Conservation (phyloP, 2,888 invertebrate genomes). For the Plagodis dolabraria region DNA sequence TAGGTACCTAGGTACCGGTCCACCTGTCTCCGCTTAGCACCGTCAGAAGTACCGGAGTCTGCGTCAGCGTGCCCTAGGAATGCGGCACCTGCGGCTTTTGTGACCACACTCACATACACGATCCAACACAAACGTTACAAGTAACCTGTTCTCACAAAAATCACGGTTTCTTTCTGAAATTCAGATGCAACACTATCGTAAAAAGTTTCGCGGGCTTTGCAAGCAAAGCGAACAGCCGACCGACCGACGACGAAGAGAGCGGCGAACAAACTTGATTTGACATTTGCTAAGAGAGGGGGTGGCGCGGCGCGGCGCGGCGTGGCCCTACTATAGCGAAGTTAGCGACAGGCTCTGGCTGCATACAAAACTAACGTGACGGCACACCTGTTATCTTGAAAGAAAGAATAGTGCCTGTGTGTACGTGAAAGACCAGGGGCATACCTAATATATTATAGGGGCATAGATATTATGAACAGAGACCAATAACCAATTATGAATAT, state of each 20-base stretch:
- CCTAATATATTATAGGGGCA: too few species aligned
- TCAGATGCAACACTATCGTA: conserved; percentile 40
- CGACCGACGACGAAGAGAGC: conserved; percentile 52
- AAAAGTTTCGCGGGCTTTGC: conserved; percentile 70
- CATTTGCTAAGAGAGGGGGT: conserved; percentile 45
- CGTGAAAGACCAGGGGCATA: too few species aligned
- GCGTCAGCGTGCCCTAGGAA: conserved; percentile 72
- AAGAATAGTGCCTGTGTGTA: too few species aligned
- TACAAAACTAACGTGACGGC: conserved; percentile 51
- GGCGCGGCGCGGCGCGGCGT: conserved; percentile 17
- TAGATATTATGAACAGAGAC: too few species aligned
- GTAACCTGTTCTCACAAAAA: conserved; percentile 33
- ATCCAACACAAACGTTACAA: conserved; percentile 46
- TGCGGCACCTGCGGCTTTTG: conserved; percentile 68
- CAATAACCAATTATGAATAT: too few species aligned
- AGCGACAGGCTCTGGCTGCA: conserved; percentile 35
- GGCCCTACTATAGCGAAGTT: conserved; percentile 37
- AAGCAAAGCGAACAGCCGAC: conserved; percentile 35
- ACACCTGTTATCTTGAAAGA: conserved; percentile 53
- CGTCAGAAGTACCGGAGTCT: conserved; percentile 60
- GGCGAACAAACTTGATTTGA: conserved; percentile 69
- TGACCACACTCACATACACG: conserved; percentile 72
- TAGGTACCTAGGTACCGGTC: conserved; percentile 46
- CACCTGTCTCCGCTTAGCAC: conserved; percentile 63
- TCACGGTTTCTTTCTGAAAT: conserved; percentile 35